phyloP scores from a whole-genome alignment of 2,113 vertebrate species.

The Columbina picui region DNA sequence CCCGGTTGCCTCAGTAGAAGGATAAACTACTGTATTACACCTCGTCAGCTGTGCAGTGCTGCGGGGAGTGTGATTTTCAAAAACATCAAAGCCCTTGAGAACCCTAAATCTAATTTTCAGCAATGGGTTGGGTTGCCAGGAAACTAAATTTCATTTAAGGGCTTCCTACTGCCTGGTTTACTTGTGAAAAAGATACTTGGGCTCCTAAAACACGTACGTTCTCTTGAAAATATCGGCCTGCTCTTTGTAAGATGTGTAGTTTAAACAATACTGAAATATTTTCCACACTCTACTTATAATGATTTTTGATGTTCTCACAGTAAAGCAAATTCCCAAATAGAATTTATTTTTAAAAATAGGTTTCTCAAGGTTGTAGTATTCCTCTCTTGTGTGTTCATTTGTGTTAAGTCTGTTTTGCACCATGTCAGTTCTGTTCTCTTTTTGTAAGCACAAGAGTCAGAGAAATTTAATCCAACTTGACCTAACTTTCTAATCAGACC shows the following conservation, averaged over 20 bases:
- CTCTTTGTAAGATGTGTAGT: rapidly evolving
- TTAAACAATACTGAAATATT: neutral
- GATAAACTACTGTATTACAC: neutral
- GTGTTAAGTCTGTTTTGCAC: neutral
- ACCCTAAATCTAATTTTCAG: constrained; percentile 54
- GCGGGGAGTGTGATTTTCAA: constrained; percentile 41
- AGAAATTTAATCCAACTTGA: neutral
- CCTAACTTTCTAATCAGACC: constrained; percentile 31
- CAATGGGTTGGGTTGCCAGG: constrained; percentile 42
- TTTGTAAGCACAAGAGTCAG: neutral
- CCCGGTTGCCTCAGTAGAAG: neutral
- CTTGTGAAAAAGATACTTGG: constrained; percentile 11
- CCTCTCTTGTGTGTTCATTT: neutral
- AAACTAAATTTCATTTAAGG: constrained; percentile 61
- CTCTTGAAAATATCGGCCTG: neutral
- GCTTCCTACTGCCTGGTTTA: constrained; percentile 14
- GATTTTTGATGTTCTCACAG: neutral
- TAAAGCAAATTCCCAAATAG: neutral
- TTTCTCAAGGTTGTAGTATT: neutral
- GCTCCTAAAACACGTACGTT: neutral
- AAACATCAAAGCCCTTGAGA: constrained; percentile 36
- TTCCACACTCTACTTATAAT: neutral
- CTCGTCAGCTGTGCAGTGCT: constrained; percentile 12
- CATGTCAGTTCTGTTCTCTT: neutral
- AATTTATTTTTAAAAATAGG: neutral